Conservation (phyloP, 2,888 invertebrate genomes). For the Himalopsyche tibetana region DNA sequence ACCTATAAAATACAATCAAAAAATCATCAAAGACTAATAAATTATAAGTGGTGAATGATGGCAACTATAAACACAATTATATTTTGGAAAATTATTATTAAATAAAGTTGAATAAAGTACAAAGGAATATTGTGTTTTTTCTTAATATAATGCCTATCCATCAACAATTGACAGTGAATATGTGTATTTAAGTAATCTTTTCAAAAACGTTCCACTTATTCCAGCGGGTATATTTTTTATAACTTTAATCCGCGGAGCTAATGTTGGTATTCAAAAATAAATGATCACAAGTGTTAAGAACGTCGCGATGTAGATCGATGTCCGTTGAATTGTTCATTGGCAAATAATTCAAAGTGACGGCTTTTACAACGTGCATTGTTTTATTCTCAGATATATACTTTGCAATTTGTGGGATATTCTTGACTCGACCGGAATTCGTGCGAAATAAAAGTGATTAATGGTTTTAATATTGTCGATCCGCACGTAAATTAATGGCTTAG, state of each 20-base stretch:
- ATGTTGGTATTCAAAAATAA: conserved; percentile 51
- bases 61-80: too few relatives aligned
- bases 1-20: too few relatives aligned
- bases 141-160: too few relatives aligned
- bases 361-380: conserved; percentile 59
- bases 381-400: conserved; percentile 49
- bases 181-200: too few relatives aligned
- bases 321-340: conserved; percentile 61
- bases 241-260: not conserved
- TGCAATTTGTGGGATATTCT: conserved; percentile 26
- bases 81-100: too few relatives aligned
- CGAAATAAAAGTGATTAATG: conserved; percentile 30
- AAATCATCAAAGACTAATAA: too few relatives aligned
- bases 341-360: conserved; percentile 64
- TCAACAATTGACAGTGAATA: too few relatives aligned
- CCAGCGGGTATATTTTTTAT: not conserved
- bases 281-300: conserved; percentile 62
- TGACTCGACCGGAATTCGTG: conserved; percentile 16
- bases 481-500: not conserved
- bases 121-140: too few relatives aligned
- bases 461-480: not conserved
- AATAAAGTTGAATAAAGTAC: too few relatives aligned
- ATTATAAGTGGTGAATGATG: too few relatives aligned
- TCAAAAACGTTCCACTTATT: too few relatives aligned
- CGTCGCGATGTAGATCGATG: conserved; percentile 61